Evolutionary conservation across 2,113 vertebrate genomes (phyloP).

Genomic region (Andinoacara biseriatus): DNA sequence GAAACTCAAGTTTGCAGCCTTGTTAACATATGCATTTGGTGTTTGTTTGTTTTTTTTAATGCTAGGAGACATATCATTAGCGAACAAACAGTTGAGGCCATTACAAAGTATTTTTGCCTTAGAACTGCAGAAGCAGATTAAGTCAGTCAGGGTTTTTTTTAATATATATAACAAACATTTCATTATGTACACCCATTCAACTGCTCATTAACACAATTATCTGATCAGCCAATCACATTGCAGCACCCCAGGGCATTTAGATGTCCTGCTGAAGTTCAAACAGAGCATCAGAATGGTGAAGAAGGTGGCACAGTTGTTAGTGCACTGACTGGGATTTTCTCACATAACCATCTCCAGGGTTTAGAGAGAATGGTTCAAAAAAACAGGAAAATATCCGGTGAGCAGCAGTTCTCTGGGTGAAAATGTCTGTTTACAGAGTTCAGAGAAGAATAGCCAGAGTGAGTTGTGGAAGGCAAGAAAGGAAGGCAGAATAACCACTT

Average conservation of each 20-base stretch:
- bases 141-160: background rate
- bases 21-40: constrained; percentile 8
- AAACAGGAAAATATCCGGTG: background rate
- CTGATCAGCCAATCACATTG: background rate
- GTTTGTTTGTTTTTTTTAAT: background rate
- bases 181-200: background rate
- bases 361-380: background rate
- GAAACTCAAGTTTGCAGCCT: background rate
- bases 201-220: background rate
- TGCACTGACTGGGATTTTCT: background rate
- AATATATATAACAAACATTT: background rate
- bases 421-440: background rate
- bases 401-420: background rate
- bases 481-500: background rate
- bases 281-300: background rate
- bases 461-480: too few species aligned
- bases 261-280: background rate
- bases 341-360: background rate
- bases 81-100: background rate
- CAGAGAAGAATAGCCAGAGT: background rate
- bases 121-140: background rate
- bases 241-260: background rate
- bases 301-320: background rate
- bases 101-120: background rate
- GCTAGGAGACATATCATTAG: background rate